Evolutionary conservation across 2,797 vertebrate species (phyloP).

Genomic region (Jordanella pulchra): DNA sequence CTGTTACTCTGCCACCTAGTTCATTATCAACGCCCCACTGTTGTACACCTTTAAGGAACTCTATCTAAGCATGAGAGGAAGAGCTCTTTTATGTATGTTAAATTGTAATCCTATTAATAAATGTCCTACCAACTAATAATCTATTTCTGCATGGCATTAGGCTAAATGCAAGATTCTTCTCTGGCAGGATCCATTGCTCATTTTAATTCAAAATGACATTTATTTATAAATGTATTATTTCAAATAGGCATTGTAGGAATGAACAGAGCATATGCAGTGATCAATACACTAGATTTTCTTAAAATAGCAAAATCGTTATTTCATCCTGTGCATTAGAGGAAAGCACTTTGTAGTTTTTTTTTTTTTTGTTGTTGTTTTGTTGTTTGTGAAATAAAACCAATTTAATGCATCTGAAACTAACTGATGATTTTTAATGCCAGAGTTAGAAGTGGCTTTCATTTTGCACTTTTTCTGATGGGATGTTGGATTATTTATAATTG

Average conservation of each 20-base stretch:
- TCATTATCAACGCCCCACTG: conserved; percentile 64
- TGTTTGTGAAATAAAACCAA: conserved; percentile 34
- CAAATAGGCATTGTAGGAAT: conserved; percentile 46
- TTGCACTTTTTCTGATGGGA: conserved; percentile 25
- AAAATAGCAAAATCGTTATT: conserved; percentile 59
- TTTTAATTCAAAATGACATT: conserved; percentile 57
- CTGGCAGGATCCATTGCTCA: conserved; percentile 14
- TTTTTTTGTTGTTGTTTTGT: no score
- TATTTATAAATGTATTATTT: conserved; percentile 60
- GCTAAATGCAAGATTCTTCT: conserved; percentile 2
- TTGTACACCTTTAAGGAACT: conserved; percentile 47
- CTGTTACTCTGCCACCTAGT: conserved; percentile 52
- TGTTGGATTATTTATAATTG: not conserved
- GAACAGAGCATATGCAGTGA: conserved; percentile 14
- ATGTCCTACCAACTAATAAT: conserved; percentile 22
- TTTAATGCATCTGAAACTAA: conserved; percentile 43
- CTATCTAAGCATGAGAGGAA: conserved; percentile 33
- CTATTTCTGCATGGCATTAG: not conserved
- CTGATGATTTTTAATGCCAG: conserved; percentile 16
- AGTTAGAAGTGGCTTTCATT: conserved; percentile 32
- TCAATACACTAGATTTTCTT: conserved; percentile 42
- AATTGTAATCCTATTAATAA: conserved; percentile 18
- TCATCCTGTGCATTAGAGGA: conserved; percentile 57
- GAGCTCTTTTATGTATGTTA: conserved; percentile 31
- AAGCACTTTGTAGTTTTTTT: conserved; percentile 58